Percentiles rank a stretch among this genome's conserved stretches.
Evolutionary conservation across 2,888 invertebrate species (phyloP).

Genomic region (Agrochola lychnidis): DNA sequence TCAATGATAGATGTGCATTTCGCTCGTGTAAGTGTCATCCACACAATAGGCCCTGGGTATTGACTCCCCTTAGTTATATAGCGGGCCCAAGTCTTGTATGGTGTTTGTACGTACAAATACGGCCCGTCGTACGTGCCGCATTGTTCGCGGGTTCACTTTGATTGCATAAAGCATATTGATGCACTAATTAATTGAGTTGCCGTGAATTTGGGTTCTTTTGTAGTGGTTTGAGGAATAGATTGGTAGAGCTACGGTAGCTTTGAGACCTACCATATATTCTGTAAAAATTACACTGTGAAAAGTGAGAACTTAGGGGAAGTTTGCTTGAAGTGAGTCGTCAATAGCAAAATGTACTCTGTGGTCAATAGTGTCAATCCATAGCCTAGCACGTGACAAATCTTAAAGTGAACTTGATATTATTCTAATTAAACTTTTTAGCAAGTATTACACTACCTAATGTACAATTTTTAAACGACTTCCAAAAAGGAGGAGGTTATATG

Average conservation of each 20-base stretch:
- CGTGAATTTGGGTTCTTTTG: constrained; percentile 2
- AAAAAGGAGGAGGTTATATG: no score
- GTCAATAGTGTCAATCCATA: not conserved
- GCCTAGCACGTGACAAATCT: not conserved
- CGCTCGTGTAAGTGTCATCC: constrained; percentile 26
- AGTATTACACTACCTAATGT: no score
- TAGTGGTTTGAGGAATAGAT: not conserved
- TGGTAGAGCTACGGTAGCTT: not conserved
- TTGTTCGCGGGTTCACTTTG: constrained; percentile 18
- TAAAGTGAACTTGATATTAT: no score
- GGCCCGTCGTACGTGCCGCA: constrained; percentile 22
- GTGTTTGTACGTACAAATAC: constrained; percentile 23
- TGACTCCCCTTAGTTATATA: constrained; percentile 32
- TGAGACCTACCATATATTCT: not conserved
- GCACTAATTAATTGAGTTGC: constrained; percentile 22
- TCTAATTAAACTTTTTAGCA: no score
- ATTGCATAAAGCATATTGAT: constrained; percentile 23
- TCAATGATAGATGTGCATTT: constrained; percentile 28
- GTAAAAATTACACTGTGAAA: not conserved
- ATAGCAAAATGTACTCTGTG: no score
- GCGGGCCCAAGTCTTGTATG: constrained; percentile 6
- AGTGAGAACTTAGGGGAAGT: not conserved
- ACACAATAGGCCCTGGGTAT: constrained; percentile 35
- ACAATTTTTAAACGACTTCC: no score
- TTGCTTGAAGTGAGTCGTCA: not conserved